Base-by-base conservation (phyloP, 2,888 invertebrate species). In the Latrodectus elegans region DNA sequence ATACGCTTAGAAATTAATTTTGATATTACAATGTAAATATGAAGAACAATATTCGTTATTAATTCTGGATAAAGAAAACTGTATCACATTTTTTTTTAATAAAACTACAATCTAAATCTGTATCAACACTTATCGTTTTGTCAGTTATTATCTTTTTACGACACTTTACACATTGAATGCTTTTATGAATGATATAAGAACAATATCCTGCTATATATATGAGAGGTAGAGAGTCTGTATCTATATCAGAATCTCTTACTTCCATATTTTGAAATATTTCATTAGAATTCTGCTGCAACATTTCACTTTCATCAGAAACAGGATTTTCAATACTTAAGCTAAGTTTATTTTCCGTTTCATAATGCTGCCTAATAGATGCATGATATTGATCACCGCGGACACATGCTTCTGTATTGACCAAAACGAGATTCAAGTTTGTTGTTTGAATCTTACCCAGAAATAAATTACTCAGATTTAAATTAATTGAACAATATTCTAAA, bases 391-490 rank as follows among this genome's bases (percentile, higher is more conserved):
- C 60, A 10, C 77, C 67, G 26, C 11, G n/a, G n/a, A n/a, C n/a
- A 77, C 67, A 77, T 67, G n/a, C 67, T 77, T 38, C 77, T 14
- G 17, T 77, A 77, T 8, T 49, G 77, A 55, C 77, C 77, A 51
- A 77, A 77, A 22, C 77, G 22, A 22, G 77, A 65, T 51, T 77
- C 77, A 8, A 65, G 17, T 67, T 77, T 77, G 77, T 38, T 4
- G 38, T 38, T 38, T 38, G 6, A 38, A 38, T 67, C 65, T 77
- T 77, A 4, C 67, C 65, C 15, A 77, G 26, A 26, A 77, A 67
- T 38, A n/a, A 38, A 6, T 38, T 38, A 4, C 4, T 22, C 22
- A 22, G 22, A 51, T 14, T 49, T 11, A 38, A 51, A 51, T 72
- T 51, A 15, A 12, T 11, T 6, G 8, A 49, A 17, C 75, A 60